Percentiles rank a stretch among this genome's conserved stretches.
phyloP scores from a whole-genome alignment of 2,113 vertebrate genomes.

The Trochalopteron elliotii region DNA sequence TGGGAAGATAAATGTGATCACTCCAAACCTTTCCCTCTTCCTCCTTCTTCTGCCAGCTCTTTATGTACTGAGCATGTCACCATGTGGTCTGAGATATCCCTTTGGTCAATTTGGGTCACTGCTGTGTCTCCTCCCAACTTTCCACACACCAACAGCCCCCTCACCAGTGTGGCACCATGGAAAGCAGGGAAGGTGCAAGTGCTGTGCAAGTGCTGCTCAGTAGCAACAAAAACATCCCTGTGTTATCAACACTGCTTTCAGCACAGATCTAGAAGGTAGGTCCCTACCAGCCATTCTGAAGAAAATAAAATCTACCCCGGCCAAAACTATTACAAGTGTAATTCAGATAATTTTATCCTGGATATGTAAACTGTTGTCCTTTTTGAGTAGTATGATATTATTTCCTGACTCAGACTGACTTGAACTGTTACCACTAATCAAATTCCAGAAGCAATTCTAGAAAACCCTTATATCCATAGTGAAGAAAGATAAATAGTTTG shows the following conservation, averaged over 20 bases:
- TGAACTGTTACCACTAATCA: background rate
- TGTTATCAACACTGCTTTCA: background rate
- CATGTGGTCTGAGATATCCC: background rate
- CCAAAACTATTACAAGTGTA: background rate
- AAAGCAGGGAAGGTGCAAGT: background rate
- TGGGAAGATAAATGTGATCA: background rate
- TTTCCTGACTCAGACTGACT: background rate
- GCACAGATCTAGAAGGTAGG: background rate
- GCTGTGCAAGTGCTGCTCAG: background rate
- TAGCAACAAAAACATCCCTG: background rate
- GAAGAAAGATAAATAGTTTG: background rate
- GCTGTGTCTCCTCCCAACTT: rapidly evolving
- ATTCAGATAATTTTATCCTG: background rate
- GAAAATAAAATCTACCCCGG: background rate
- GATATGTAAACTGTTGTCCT: background rate
- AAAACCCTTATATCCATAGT: background rate
- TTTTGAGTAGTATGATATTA: background rate
- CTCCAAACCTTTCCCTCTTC: background rate
- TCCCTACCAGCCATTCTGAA: background rate
- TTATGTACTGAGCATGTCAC: background rate
- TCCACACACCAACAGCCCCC: background rate
- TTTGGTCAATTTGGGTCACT: background rate
- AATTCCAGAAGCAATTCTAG: background rate
- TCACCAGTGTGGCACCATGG: background rate
- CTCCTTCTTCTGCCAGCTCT: background rate